Evolutionary conservation across 2,888 invertebrate genomes (phyloP).

Genomic region (Thalpophila matura): DNA sequence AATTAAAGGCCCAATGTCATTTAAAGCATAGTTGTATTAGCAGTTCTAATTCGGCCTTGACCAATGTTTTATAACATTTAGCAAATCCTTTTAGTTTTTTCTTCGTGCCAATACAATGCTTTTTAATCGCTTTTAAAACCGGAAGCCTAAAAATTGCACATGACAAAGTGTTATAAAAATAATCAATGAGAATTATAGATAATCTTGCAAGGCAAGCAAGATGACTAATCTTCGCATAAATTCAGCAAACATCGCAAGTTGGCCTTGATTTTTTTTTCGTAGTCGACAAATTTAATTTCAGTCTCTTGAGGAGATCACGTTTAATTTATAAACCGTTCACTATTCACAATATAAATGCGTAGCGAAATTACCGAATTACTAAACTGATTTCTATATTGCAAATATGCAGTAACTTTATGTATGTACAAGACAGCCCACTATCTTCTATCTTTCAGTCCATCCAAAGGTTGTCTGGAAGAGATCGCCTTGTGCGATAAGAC

Average conservation of each 20-base stretch:
- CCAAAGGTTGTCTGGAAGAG: too few relatives aligned
- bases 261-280: conserved; percentile 35
- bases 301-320: neutral
- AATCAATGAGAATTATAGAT: conserved; percentile 20
- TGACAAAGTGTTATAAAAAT: conserved; percentile 14
- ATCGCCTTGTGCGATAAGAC: too few relatives aligned
- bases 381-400: too few relatives aligned
- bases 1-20: too few relatives aligned
- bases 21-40: too few relatives aligned
- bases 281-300: conserved; percentile 24
- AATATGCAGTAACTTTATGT: too few relatives aligned
- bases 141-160: conserved; percentile 8
- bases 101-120: too few relatives aligned
- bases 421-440: too few relatives aligned
- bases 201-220: conserved; percentile 27
- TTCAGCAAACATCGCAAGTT: conserved; percentile 20
- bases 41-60: too few relatives aligned
- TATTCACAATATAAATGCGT: neutral
- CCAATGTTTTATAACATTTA: too few relatives aligned
- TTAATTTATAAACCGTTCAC: neutral
- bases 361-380: neutral
- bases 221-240: conserved; percentile 22
- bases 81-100: too few relatives aligned
- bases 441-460: too few relatives aligned
- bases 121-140: neutral